A percentile compares a stretch with the other conserved stretches of the same genome.
Conservation (phyloP, 1,140 invertebrate genomes). For the Leptinotarsa lineolata region DNA sequence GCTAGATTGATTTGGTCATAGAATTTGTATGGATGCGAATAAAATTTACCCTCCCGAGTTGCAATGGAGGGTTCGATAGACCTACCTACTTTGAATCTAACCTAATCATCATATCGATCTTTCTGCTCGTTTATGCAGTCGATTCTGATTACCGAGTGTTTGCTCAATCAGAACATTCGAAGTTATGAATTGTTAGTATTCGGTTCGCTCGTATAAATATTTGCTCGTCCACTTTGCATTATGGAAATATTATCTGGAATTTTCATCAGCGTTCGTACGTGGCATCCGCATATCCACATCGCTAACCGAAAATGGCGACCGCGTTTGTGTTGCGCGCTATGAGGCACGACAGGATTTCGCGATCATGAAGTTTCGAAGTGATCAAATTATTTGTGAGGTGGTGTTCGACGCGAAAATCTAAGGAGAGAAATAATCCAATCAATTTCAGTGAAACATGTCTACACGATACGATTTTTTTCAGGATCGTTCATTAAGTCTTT, state of each 20-base stretch:
- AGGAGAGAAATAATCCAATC: no score
- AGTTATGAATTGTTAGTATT: conserved; percentile 20
- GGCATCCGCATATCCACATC: conserved; percentile 5
- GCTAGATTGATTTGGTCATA: no score
- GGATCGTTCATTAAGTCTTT: no score
- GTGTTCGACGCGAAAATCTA: no score
- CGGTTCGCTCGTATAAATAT: conserved; percentile 25
- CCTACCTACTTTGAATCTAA: no score
- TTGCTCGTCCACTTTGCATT: conserved; percentile 27
- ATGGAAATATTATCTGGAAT: conserved; percentile 27
- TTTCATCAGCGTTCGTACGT: conserved; percentile 15
- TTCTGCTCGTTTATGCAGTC: not conserved
- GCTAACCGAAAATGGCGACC: conserved; percentile 13
- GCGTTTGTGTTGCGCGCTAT: not conserved
- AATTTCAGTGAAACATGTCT: no score
- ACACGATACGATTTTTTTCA: no score
- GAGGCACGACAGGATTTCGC: not conserved
- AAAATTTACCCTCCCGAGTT: no score
- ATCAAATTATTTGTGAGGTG: no score
- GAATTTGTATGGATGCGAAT: no score
- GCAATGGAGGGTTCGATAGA: no score
- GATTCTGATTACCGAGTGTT: conserved; percentile 20
- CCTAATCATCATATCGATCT: not conserved
- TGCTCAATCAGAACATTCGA: conserved; percentile 20
- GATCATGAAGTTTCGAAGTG: not conserved